A percentile compares a stretch with the other conserved stretches of the same genome.
Conservation (phyloP, 2,113 vertebrate genomes). For the Aegithalos caudatus region DNA sequence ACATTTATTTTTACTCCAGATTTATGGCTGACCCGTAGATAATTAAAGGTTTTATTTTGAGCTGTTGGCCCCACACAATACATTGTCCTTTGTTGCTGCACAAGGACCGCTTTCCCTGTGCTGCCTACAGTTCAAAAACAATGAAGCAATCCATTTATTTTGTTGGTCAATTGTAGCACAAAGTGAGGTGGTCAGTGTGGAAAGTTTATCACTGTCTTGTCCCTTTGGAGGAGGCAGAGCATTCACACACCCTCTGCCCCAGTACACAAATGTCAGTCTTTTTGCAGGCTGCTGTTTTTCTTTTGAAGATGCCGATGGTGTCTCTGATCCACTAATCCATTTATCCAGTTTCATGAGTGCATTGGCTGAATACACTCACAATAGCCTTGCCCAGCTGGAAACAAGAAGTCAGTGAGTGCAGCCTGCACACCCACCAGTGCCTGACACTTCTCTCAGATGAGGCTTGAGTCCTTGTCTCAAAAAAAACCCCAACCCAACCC, state of each 20-base stretch:
- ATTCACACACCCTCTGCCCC: slow-evolving; percentile 78
- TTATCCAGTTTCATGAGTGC: slow-evolving; percentile 82
- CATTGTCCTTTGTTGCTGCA: slow-evolving; percentile 75
- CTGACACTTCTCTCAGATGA: slow-evolving; percentile 63
- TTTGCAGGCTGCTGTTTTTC: slow-evolving; percentile 76
- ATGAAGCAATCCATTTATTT: slow-evolving; percentile 86
- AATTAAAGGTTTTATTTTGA: slow-evolving; percentile 83
- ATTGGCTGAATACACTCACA: slow-evolving; percentile 74
- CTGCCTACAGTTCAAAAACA: slow-evolving; percentile 79
- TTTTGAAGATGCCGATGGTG: slow-evolving; percentile 79
- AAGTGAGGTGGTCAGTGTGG: slow-evolving; percentile 77
- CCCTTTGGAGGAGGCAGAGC: slow-evolving; percentile 79
- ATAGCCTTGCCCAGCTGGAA: slow-evolving; percentile 77
- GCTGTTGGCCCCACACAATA: slow-evolving; percentile 75
- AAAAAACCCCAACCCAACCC: not conserved
- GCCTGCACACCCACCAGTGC: slow-evolving; percentile 72
- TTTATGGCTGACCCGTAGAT: slow-evolving; percentile 79
- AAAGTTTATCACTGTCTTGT: slow-evolving; percentile 90
- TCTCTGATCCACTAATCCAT: slow-evolving; percentile 84
- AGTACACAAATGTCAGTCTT: slow-evolving; percentile 74
- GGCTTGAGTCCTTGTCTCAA: slow-evolving; percentile 62
- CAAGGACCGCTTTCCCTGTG: slow-evolving; percentile 74
- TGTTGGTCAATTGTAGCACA: slow-evolving; percentile 77
- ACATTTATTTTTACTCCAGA: slow-evolving; percentile 65
- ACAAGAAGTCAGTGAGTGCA: slow-evolving; percentile 73